Evolutionary conservation across 2,797 vertebrate species (phyloP), one percentile per base, ranked within the genome.

Genomic region (Sebastes kiyomatsui): DNA sequence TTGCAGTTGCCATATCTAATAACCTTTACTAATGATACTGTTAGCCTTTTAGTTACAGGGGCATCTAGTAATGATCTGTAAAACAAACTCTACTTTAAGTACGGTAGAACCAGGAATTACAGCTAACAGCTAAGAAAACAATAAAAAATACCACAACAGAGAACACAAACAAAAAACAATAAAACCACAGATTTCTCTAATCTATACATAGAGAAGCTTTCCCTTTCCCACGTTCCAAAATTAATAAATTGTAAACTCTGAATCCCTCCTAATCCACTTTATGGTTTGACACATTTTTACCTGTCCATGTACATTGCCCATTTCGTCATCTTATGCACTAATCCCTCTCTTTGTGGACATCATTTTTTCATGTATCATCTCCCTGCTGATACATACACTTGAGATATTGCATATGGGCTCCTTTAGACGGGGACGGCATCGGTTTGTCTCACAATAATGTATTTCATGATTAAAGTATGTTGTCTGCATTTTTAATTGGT

Each of bases 401-500:
- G 64, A 82, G 52, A 69, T 54, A 52, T 35, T 68, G 8, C 28
- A 64, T 74, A 61, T 75, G 46, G 42, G 25, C 30, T 59, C 23
- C 64, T 79, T 74, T 59, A 38, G 60, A 75, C 13, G 3, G 35
- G 71, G 49, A 66, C 59, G 2, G 58, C 64, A 77, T 68, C 4
- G 1, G 35, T 84, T 33, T 75, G 20, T 78, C 67, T 74, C 30
- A 70, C 32, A 69, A 46, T 20, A 81, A 67, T 78, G 28, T 52
- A 59, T 20, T 77, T 81, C 62, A 67, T 73, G 27, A 79, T 75
- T 72, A 59, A 75, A 79, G 54, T 38, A 56, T 73, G 61, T 75
- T 77, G 67, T 76, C 58, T 75, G 66, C 56, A 64, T 74, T 84
- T 84, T 82, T 83, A 86, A 81, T 80, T 80, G 67, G 67, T 65